Evolutionary conservation across 2,888 invertebrate genomes (phyloP), one percentile per base, ranked within the genome.

Genomic region (Tridacna crocea): DNA sequence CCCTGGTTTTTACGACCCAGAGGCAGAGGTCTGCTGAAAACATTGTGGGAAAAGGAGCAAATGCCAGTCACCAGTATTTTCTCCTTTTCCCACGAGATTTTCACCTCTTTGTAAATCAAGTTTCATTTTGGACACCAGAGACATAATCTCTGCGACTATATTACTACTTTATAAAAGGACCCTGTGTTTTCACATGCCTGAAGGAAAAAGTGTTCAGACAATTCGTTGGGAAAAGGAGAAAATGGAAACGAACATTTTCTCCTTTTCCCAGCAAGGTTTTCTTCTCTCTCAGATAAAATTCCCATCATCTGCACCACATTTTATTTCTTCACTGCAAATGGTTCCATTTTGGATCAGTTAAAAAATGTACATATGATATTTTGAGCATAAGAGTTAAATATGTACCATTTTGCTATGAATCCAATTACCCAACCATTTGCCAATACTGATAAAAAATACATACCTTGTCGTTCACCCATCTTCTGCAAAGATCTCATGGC

Each of bases 401-500:
- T 55, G 55, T 55, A 11, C 11, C 6, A 55, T 36, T 36, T 36
- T 36, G 36, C 36, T 36, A 36, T 36, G 8, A 36, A 4, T 36
- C 8, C 36, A 36, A 55, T 19, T 10, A 55, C 3, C 55, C 19
- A 55, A 55, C 6, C 55, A 55, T 19, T 36, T 36, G 55, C 55
- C 10, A 10, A 24, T 61, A 55, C 55, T 55, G 61, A 13, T 61
- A 22, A 61, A 36, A 8, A 4, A 61, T 22, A 66, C 66, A 46
- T 8, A 66, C 70, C 70, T 70, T 70, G 70, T 51, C 51, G 48
- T 51, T 70, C 70, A 24, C 89, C 86, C 75, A 92, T 93, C 89
- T 96, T 91, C 83, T 88, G 86, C 89, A 92, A 90, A 47, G 92
- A 77, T 82, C 97, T 97, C 90, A 97, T 97, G 13, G 91, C 92